Percentiles rank a stretch among this genome's conserved stretches.
phyloP scores from a whole-genome alignment of 2,888 invertebrate genomes.

The Gastracanthus pulcherrimus region DNA sequence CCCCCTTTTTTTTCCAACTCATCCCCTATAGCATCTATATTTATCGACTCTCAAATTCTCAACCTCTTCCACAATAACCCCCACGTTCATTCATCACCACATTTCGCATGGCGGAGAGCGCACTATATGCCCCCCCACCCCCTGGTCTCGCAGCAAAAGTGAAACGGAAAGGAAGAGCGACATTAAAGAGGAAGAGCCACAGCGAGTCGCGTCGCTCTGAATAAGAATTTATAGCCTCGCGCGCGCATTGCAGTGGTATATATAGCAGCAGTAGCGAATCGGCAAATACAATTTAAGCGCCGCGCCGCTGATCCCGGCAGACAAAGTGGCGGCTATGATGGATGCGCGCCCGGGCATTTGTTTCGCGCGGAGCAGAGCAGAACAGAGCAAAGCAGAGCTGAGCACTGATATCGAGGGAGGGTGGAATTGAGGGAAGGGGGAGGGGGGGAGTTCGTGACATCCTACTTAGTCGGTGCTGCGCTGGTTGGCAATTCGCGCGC shows the following conservation, averaged over 20 bases:
- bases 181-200: constrained; percentile 59
- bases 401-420: constrained; percentile 22
- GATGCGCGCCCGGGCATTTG: constrained; percentile 66
- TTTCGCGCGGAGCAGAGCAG: constrained; percentile 9
- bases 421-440: constrained; percentile 3
- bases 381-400: too few relatives aligned
- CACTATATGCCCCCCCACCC: neutral
- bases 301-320: constrained; percentile 59
- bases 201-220: constrained; percentile 34
- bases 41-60: constrained; percentile 37
- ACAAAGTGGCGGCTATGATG: constrained; percentile 73
- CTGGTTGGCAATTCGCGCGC: constrained; percentile 62
- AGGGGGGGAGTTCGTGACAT: constrained; percentile 62
- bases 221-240: constrained; percentile 60
- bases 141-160: constrained; percentile 23
- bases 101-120: constrained; percentile 14
- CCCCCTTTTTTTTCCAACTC: too few relatives aligned
- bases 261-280: too few relatives aligned
- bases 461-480: constrained; percentile 64
- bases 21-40: neutral
- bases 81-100: constrained; percentile 26
- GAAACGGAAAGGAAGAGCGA: constrained; percentile 47
- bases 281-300: constrained; percentile 73
- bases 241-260: too few relatives aligned
- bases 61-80: neutral